phyloP scores from a whole-genome alignment of 2,797 vertebrate species.

The Dallia pectoralis region DNA sequence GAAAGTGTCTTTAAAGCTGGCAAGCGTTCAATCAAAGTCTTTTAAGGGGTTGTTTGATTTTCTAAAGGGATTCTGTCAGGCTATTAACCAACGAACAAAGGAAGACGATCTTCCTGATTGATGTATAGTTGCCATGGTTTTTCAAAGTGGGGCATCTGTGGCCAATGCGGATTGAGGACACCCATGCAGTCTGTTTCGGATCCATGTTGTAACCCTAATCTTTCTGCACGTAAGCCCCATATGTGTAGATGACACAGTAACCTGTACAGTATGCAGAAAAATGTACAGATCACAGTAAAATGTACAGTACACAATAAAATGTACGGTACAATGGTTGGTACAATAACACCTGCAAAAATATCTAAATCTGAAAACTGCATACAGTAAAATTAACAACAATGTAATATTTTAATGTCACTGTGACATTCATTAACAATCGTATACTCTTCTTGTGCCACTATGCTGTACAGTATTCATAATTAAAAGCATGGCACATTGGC shows the following conservation, averaged over 20 bases:
- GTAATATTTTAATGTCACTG: neutral
- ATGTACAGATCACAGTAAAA: neutral
- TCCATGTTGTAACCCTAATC: constrained; percentile 12
- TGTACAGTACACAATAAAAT: neutral
- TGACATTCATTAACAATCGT: neutral
- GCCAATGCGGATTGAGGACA: constrained; percentile 14
- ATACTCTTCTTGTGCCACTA: neutral
- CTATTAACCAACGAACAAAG: constrained; percentile 86
- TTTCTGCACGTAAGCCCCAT: constrained; percentile 1
- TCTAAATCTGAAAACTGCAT: neutral
- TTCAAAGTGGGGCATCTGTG: constrained; percentile 38
- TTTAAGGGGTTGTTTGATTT: constrained; percentile 85
- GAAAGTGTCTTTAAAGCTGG: constrained; percentile 56
- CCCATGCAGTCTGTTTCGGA: constrained; percentile 10
- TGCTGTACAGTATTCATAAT: neutral
- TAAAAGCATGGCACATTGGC: neutral
- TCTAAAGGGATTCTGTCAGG: constrained; percentile 81
- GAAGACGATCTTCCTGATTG: constrained; percentile 80
- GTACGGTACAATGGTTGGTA: too few relatives aligned
- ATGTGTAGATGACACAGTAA: neutral
- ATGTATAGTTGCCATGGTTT: constrained; percentile 82
- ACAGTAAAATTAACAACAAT: neutral
- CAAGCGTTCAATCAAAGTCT: constrained; percentile 85
- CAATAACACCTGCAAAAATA: neutral
- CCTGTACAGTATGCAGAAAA: neutral